Base-by-base conservation (phyloP, 2,113 vertebrate genomes). In the Gallinago undulata region DNA sequence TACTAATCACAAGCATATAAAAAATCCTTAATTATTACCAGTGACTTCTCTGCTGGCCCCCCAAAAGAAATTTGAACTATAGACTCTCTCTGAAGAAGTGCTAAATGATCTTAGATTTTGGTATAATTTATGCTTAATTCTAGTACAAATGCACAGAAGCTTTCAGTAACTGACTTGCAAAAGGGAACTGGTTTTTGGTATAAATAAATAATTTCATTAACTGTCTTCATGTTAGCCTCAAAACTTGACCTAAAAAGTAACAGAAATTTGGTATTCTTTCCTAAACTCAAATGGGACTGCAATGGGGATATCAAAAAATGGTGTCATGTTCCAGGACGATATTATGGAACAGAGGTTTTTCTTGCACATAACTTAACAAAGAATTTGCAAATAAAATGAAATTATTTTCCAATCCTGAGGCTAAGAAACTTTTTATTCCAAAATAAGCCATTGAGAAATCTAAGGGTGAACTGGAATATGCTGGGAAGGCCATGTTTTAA, bases 121-220 rank as follows among this genome's bases (percentile, higher is more conserved):
- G 67, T 90, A 78, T 28, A 50, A 86, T 57, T 94, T 94, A 28
- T 87, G 30, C 80, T 95, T 92, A 73, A 91, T 80, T 50, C 84
- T 92, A 83, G 74, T 64, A 86, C 87, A 75, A 93, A 43, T 21
- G 19, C 25, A 41, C 35, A 63, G 70, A 95, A 83, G 62, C 25
- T 74, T 90, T 84, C 47, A 80, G 30, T 89, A 96, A 96, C 79
- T 89, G 50, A 62, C n/a, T 80, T 45, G 37, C 30, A 86, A 70
- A 87, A 88, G 35, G 35, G 53, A 96, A 56, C 16, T 43, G 13
- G 0, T 47, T 94, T 78, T 94, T 76, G 31, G 13, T 68, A n/a
- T 18, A 93, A 86, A 94, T 69, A 79, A 78, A 37, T 63, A 19
- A 82, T 22, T 93, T 89, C 85, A 10, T 90, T 87, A 60, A 67